These are phyloP conservation scores for Lithophane ornitopus DNA, from an alignment of 2,888 invertebrate genomes.

Conservation along the genomic window DNA sequence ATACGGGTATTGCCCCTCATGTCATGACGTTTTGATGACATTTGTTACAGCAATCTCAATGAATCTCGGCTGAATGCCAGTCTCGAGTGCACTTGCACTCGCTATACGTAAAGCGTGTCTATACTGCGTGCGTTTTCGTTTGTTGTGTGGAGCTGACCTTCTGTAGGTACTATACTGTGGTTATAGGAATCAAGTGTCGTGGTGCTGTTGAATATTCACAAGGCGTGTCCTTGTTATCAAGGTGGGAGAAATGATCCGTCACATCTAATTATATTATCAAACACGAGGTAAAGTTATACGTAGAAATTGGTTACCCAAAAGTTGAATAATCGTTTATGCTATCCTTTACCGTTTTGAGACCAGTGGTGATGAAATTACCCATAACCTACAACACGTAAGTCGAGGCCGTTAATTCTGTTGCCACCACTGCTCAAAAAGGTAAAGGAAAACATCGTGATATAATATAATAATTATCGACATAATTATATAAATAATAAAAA, in stretches of 20 bases:
- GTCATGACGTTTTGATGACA: neutral
- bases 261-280: conserved; percentile 40
- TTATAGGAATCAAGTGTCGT: neutral
- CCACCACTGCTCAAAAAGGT: no score
- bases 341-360: no score
- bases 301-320: neutral
- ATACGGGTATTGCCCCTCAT: no score
- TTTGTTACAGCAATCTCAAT: neutral
- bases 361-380: no score
- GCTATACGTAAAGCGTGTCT: neutral
- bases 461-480: no score
- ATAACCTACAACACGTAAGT: no score
- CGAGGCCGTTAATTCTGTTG: no score
- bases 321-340: neutral
- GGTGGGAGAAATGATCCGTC: conserved; percentile 40
- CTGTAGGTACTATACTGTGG: neutral
- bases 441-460: no score
- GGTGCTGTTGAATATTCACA: conserved; percentile 52
- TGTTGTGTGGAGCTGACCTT: neutral
- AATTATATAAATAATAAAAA: no score
- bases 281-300: neutral
- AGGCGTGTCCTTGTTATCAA: conserved; percentile 38
- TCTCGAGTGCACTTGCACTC: neutral
- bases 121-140: neutral
- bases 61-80: no score